Evolutionary conservation across 1,140 invertebrate species (phyloP), one percentile per base, ranked within the genome.

Genomic region (Zaprionus nigranus): DNA sequence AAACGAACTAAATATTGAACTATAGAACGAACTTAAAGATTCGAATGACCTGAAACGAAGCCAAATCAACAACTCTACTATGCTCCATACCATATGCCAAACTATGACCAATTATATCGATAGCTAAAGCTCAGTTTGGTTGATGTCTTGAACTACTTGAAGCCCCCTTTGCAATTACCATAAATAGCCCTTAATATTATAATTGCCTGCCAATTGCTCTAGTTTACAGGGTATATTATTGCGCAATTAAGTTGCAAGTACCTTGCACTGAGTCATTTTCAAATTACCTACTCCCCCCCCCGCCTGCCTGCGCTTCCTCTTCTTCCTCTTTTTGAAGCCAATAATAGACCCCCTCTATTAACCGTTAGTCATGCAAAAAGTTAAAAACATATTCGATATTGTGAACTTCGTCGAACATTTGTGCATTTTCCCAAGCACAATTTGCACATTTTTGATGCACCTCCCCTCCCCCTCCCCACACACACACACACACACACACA

Each of bases 371-470:
- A 59, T 68, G 57, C 28, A 58, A 43, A 7, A 15, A 58, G 49
- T 22, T 30, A 56, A 46, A 24, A 49, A 58, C 56, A 36, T 53
- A 54, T 59, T 64, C 60, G 28, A 75, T 71, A 71, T 40, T 40
- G 24, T 74, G 63, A 65, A 65, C 38, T 62, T 43, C 70, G 59
- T 15, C 28, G 5, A 75, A 65, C 74, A 76, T 76, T 72, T 76
- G 69, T 65, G 26, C 61, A 65, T 56, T 24, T 76, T 72, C 74
- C 61, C 74, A 76, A 49, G 65, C 46, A 13, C 46, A 51, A 68
- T 74, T 74, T 69, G 53, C 72, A 63, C 59, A 75, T 75, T 70
- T 75, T 69, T 75, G 58, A 75, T 75, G 40, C 7, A 0, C 2
- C 28, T 1, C 26, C 0, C 30, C 30, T 9, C 11, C 6, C 2